Evolutionary conservation across 2,888 invertebrate genomes (phyloP), one percentile per base, ranked within the genome.

Genomic region (Drosophila anceps): DNA sequence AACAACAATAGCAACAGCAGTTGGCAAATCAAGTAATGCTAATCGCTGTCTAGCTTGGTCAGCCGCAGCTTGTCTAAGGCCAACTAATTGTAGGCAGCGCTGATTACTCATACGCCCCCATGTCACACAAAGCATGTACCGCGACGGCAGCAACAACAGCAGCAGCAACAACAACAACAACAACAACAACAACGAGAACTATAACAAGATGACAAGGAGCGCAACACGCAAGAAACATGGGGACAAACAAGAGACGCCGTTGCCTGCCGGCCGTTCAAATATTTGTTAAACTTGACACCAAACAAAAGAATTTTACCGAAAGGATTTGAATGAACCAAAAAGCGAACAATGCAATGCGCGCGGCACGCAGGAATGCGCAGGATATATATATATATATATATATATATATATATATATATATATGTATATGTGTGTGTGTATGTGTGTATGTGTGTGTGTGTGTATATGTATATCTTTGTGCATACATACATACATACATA

Each of bases 251-350:
- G 84, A 86, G 70, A 70, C 74, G 70, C 75, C 79, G 77, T 70
- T 74, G 69, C 63, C 67, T 63, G 72, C 41, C 61, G 69, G 77
- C 75, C 78, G 85, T 83, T 84, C 79, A 91, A 91, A 90, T 90
- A 89, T 91, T 91, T 90, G 91, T 88, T 91, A 89, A 91, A 91
- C 91, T 91, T 91, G 91, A 91, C 91, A 91, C 91, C 91, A 91
- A 90, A 91, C 91, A 91, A 91, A 91, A 91, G 90, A 90, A 90
- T 88, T 88, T 90, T 88, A 86, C 90, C 91, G 86, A 88, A 87
- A 82, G 81, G 79, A 87, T 84, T 88, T 86, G 81, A 86, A 85
- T 88, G 84, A 85, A 85, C 73, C 81, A 61, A 86, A 81, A 80
- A 70, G 68, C 81, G 77, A 88, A 89, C 85, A 90, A 88, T 82